Conservation (phyloP, 2,888 invertebrate species). For the Heliconius sara region DNA sequence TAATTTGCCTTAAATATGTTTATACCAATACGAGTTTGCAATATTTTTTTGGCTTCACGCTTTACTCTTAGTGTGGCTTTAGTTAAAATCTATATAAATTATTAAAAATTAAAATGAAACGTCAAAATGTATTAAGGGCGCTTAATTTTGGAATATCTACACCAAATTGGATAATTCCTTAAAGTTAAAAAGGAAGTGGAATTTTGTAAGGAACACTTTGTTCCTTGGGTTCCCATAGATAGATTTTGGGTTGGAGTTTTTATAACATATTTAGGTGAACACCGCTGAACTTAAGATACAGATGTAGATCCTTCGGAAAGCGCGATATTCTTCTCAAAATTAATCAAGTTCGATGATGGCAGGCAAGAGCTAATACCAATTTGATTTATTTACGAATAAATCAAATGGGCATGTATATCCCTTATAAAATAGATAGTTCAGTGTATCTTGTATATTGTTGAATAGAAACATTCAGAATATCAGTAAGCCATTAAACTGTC, state of each 20-base stretch:
- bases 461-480: slow-evolving; percentile 52
- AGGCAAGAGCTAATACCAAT: background rate
- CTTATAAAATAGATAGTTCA: slow-evolving; percentile 12
- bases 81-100: background rate
- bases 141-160: background rate
- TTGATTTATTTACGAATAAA: background rate
- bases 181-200: background rate
- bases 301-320: no score
- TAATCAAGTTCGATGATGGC: background rate
- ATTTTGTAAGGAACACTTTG: background rate
- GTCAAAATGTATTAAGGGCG: background rate
- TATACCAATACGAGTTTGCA: no score
- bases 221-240: background rate
- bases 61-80: background rate
- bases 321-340: background rate
- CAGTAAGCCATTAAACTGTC: slow-evolving; percentile 52
- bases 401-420: background rate
- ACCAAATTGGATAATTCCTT: background rate
- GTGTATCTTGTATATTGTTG: slow-evolving; percentile 24
- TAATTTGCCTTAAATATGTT: background rate
- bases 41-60: background rate
- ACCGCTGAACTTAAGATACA: no score
- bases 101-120: background rate
- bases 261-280: no score
- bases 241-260: no score